These are phyloP conservation scores for Edolisoma coerulescens DNA, from an alignment of 2,113 vertebrate genomes.

Conservation along the genomic window DNA sequence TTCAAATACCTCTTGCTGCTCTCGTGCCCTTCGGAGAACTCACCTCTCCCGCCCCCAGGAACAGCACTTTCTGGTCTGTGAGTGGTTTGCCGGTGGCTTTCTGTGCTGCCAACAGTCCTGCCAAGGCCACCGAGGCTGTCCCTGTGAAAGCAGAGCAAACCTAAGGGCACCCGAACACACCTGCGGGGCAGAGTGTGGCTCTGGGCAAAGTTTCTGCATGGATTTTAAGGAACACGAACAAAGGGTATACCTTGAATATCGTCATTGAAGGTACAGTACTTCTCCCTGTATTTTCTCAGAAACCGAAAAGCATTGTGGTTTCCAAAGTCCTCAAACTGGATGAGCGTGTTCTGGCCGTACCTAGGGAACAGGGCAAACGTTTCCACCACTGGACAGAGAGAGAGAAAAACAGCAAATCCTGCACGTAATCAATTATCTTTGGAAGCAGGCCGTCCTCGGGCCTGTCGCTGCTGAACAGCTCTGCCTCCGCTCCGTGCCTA, in stretches of 20 bases:
- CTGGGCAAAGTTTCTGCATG: rapidly evolving
- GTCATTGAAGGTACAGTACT: conserved; percentile 97
- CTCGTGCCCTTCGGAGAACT: background rate
- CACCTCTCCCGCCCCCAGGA: conserved; percentile 97
- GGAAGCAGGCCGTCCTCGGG: background rate
- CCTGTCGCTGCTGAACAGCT: background rate
- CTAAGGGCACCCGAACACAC: background rate
- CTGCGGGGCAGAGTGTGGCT: rapidly evolving
- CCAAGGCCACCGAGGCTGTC: conserved; percentile 90
- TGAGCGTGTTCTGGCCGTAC: conserved; percentile 90
- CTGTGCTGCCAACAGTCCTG: conserved; percentile 89
- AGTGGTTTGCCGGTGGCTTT: conserved; percentile 83
- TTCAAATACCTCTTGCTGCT: background rate
- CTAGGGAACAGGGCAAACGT: background rate
- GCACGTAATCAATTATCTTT: rapidly evolving
- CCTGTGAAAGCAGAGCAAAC: conserved; percentile 65
- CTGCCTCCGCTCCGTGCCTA: rapidly evolving
- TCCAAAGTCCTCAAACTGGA: conserved; percentile 98
- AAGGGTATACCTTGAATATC: conserved; percentile 89
- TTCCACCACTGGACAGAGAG: background rate
- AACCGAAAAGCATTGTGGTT: conserved; percentile 98
- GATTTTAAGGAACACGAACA: rapidly evolving
- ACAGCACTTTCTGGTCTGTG: conserved; percentile 88
- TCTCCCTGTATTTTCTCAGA: conserved; percentile 89
- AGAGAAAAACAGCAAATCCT: background rate